Evolutionary conservation across 1,140 invertebrate species (phyloP), one percentile per base, ranked within the genome.

Genomic region (Hydropsyche tenuis): DNA sequence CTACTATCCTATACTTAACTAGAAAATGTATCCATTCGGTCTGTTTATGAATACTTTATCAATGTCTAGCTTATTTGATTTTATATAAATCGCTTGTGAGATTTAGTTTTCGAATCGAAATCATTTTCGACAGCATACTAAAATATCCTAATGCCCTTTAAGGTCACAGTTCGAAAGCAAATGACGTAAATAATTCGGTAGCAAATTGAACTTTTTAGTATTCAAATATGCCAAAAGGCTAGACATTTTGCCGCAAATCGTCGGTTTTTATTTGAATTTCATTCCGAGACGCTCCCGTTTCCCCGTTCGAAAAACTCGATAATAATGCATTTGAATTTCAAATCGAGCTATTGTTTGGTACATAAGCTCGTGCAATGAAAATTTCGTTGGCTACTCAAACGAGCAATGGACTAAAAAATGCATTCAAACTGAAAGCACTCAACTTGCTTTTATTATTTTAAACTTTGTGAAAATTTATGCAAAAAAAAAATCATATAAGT

Each of bases 251-350:
- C 46, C n/a, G 46, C 16, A 18, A 42, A 3, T 63, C 30, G 14
- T 63, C 18, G 14, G 14, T 66, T 66, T n/a, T 43, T 66, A 66
- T 66, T 66, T 12, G 42, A 66, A 66, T 43, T 66, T 20, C 30
- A 66, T 66, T 66, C 18, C 3, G 43, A 45, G 43, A 45, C 18
- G 6, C 65, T 68, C 37, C 65, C 25, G 1, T 30, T 3, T 16
- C 3, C 16, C 27, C 20, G 1, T 22, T 69, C 46, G 9, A 30
- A 18, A 69, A 43, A 66, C n/a, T 66, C 25, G 23, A 62, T 25
- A 25, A 62, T 62, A 66, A 56, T 69, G 20, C 68, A 69, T 69
- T 69, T 69, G 68, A 51, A 69, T 69, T 69, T 69, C 68, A 69
- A 69, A 69, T 53, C 2, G 22, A 23, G 7, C 68, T 53, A 7